These are phyloP conservation scores for Clunio marinus DNA, from an alignment of 2,888 invertebrate genomes.

Conservation along the genomic window DNA sequence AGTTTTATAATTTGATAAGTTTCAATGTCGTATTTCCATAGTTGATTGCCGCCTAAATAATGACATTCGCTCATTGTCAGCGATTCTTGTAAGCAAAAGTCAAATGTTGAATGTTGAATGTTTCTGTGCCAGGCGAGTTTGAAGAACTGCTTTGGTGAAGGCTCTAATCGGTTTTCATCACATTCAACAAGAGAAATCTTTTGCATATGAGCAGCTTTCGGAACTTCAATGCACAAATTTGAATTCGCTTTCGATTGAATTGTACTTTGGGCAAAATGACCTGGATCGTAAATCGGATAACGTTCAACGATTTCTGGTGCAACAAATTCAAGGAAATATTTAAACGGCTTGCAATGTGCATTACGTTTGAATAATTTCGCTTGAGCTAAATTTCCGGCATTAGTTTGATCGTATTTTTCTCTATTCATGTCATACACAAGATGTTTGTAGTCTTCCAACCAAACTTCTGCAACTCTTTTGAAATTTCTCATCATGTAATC, in stretches of 20 bases:
- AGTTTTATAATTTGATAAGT: conserved; percentile 13
- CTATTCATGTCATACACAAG: conserved; percentile 76
- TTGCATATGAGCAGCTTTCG: background rate
- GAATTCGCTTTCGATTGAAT: conserved; percentile 23
- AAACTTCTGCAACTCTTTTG: conserved; percentile 88
- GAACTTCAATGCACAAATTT: conserved; percentile 17
- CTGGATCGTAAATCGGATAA: conserved; percentile 26
- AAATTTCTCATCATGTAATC: conserved; percentile 63
- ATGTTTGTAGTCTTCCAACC: conserved; percentile 97
- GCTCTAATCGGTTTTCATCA: background rate
- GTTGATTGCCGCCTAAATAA: conserved; percentile 25
- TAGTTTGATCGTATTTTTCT: conserved; percentile 62
- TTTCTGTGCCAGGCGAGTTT: conserved; percentile 27
- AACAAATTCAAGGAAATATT: conserved; percentile 90
- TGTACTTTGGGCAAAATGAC: conserved; percentile 10
- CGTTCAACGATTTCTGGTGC: conserved; percentile 67
- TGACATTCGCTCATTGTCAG: conserved; percentile 7
- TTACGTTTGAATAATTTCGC: conserved; percentile 70
- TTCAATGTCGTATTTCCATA: conserved; percentile 28
- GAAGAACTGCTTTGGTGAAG: conserved; percentile 5
- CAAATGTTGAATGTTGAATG: conserved; percentile 16
- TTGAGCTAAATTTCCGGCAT: conserved; percentile 73
- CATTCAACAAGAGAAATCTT: background rate
- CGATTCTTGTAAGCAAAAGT: background rate
- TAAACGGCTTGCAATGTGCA: conserved; percentile 75